These are phyloP conservation scores for Micromussa lordhowensis DNA, from an alignment of 92 coral and sea anemone species.

Conservation along the genomic window DNA sequence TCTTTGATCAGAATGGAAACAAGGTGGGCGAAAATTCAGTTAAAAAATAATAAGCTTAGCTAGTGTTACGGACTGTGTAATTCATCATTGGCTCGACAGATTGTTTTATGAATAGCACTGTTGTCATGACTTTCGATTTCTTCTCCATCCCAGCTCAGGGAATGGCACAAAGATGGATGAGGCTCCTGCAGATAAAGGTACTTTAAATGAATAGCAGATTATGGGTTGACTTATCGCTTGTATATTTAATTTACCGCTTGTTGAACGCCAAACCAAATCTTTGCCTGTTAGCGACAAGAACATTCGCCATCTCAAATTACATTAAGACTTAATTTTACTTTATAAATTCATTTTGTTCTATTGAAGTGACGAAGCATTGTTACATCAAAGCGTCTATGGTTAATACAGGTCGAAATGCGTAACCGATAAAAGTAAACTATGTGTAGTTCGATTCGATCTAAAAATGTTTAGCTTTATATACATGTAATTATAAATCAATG, in stretches of 20 bases:
- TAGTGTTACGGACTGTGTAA: too few relatives aligned
- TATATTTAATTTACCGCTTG: too few relatives aligned
- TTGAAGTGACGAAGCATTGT: neutral
- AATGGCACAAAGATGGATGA: slow-evolving; percentile 32
- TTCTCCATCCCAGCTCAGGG: slow-evolving; percentile 15
- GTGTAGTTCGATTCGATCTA: too few relatives aligned
- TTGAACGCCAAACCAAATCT: neutral
- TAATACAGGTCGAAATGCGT: neutral
- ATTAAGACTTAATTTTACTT: neutral
- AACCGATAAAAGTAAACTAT: too few relatives aligned
- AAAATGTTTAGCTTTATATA: too few relatives aligned
- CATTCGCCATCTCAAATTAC: neutral
- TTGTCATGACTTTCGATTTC: slow-evolving; percentile 42
- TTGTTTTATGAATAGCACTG: slow-evolving; percentile 26
- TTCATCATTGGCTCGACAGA: neutral
- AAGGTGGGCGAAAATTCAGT: slow-evolving; percentile 10
- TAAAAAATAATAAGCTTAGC: neutral
- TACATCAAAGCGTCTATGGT: neutral
- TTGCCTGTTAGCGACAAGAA: neutral
- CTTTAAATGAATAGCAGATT: neutral
- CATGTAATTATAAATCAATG: too few relatives aligned
- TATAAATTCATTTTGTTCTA: neutral
- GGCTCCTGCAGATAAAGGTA: slow-evolving; percentile 31
- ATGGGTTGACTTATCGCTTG: neutral
- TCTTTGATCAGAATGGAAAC: slow-evolving; percentile 27